phyloP scores from a whole-genome alignment of 1,140 invertebrate species.

The Nasonia giraulti region DNA sequence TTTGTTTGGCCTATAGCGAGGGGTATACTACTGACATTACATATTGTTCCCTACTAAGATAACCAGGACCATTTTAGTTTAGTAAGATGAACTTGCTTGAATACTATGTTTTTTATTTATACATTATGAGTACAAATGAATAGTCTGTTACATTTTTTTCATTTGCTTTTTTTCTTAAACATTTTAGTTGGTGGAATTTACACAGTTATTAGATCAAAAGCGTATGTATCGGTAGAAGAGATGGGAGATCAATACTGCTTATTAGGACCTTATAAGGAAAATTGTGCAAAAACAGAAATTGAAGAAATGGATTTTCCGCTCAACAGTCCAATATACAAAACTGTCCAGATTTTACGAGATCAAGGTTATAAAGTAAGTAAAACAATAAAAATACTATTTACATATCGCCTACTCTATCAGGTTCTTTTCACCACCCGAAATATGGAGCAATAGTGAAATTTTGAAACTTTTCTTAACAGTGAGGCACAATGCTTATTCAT shows the following conservation, averaged over 20 bases:
- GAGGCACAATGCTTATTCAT: no score
- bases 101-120: no score
- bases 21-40: no score
- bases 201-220: slow-evolving; percentile 98
- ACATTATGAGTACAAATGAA: no score
- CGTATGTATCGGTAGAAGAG: slow-evolving; percentile 97
- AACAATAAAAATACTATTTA: no score
- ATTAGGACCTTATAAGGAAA: slow-evolving; percentile 95
- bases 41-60: no score
- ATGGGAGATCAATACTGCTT: slow-evolving; percentile 98
- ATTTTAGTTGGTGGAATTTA: slow-evolving; percentile 96
- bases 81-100: no score
- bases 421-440: not conserved
- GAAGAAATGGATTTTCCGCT: slow-evolving; percentile 92
- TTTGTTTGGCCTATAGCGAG: no score
- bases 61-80: no score
- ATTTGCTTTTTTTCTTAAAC: not conserved
- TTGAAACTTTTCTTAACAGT: not conserved
- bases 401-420: no score
- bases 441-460: not conserved
- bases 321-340: slow-evolving; percentile 84
- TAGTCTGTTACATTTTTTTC: not conserved
- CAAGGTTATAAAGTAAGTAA: slow-evolving; percentile 90
- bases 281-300: slow-evolving; percentile 94
- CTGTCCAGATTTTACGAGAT: slow-evolving; percentile 88